Evolutionary conservation across 2,797 vertebrate species (phyloP), one percentile per base, ranked within the genome.

Genomic region (Selene dorsalis): DNA sequence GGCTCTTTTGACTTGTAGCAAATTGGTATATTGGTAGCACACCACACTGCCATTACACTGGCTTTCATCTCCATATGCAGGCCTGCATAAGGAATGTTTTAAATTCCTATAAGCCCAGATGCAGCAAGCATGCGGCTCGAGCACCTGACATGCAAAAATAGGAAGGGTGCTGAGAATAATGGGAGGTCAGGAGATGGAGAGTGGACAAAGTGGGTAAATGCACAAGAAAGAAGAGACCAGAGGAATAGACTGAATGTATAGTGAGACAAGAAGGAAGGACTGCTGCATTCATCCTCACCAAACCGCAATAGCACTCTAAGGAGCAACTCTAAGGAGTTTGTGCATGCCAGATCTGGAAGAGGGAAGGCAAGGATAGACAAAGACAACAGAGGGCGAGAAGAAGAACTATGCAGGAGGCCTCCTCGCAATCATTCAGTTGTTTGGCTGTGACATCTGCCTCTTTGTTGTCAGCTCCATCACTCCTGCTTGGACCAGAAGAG

Each of bases 391-490:
- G 66, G 52, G 55, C 58, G 24, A 63, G 57, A 70, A 26, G 35
- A 81, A 22, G 59, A 48, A 67, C 73, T 55, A 65, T 0, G 41
- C 79, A 78, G 79, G 80, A 79, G 68, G 74, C 68, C 75, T 89
- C 75, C 55, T 84, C 41, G 43, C 45, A 76, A 71, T 89, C 81
- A 84, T 80, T 73, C 69, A 43, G 24, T 66, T 79, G 70, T 83
- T 85, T 79, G 72, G 55, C 73, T 77, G 53, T 79, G 83, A 87
- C 83, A 84, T 79, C 62, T 87, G 77, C 79, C 70, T 85, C 73
- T 83, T 80, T 82, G 60, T 83, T 89, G 77, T 87, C 88, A 88
- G 69, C 73, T 69, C 72, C 79, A 78, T 87, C 87, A 56, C 79
- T 88, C 69, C 52, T 68, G 47, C 78, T 60, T 84, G 75, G 84